Conservation (phyloP, 2,113 vertebrate species). For the Dermatemys mawii region DNA sequence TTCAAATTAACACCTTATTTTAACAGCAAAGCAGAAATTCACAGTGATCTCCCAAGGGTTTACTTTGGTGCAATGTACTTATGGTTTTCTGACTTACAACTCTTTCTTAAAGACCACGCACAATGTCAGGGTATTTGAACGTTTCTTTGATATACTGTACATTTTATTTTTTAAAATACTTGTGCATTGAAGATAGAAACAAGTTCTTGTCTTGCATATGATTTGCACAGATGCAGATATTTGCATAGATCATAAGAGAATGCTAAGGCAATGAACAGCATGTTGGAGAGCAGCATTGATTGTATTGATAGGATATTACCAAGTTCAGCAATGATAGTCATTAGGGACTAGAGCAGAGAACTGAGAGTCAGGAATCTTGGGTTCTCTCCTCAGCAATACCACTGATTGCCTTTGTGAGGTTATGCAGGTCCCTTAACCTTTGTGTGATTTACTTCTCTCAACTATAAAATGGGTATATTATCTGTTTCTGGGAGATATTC, state of each 20-base stretch:
- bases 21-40: background rate
- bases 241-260: background rate
- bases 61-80: background rate
- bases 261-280: background rate
- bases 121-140: background rate
- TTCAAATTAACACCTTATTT: background rate
- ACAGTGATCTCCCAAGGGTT: background rate
- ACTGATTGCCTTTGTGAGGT: background rate
- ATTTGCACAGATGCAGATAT: no score
- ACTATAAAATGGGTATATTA: conserved; percentile 13
- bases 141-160: background rate
- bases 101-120: background rate
- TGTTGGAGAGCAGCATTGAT: background rate
- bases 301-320: background rate
- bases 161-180: background rate
- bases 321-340: background rate
- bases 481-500: background rate
- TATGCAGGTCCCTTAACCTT: background rate
- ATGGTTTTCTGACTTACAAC: background rate
- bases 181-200: background rate
- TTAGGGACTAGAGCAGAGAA: background rate
- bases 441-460: background rate
- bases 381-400: background rate
- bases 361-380: background rate
- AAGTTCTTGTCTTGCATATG: background rate